Percentiles rank a stretch among this genome's conserved stretches.
phyloP scores from a whole-genome alignment of 1,140 invertebrate species.

The Zaprionus ghesquierei region DNA sequence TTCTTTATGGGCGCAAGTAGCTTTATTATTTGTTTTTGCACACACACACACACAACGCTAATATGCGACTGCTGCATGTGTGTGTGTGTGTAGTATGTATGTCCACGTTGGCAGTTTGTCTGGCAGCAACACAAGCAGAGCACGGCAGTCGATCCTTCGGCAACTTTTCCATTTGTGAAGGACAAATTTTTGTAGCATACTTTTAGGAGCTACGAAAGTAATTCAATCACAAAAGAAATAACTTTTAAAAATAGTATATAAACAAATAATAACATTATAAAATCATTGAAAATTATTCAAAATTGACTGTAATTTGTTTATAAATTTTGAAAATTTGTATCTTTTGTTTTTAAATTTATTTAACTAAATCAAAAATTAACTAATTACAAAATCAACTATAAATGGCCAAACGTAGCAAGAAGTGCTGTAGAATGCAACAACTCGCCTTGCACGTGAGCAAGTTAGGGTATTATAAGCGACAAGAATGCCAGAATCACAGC shows the following conservation, averaged over 20 bases:
- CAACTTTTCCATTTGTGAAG: not conserved
- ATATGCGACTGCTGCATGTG: conserved; percentile 35
- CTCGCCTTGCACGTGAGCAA: not conserved
- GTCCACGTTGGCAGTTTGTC: conserved; percentile 45
- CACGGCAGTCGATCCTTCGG: not conserved
- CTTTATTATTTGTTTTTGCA: conserved; percentile 75
- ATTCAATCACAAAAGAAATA: not conserved
- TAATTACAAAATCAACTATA: too few relatives aligned
- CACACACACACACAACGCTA: conserved; percentile 48
- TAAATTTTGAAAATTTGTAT: too few relatives aligned
- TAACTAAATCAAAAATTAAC: too few relatives aligned
- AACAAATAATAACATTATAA: not conserved
- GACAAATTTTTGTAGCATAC: not conserved
- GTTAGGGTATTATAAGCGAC: conserved; percentile 15
- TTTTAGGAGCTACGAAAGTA: not conserved
- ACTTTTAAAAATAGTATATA: not conserved
- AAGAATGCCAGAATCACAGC: conserved; percentile 63
- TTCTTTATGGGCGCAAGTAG: conserved; percentile 61
- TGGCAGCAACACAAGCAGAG: conserved; percentile 12
- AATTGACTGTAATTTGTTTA: too few relatives aligned
- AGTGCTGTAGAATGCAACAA: not conserved
- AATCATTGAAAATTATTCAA: too few relatives aligned
- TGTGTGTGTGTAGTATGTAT: conserved; percentile 11
- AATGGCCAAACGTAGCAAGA: not conserved
- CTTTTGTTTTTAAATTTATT: too few relatives aligned